phyloP scores from a whole-genome alignment of 1,140 invertebrate species.

The Calycopis cecrops region DNA sequence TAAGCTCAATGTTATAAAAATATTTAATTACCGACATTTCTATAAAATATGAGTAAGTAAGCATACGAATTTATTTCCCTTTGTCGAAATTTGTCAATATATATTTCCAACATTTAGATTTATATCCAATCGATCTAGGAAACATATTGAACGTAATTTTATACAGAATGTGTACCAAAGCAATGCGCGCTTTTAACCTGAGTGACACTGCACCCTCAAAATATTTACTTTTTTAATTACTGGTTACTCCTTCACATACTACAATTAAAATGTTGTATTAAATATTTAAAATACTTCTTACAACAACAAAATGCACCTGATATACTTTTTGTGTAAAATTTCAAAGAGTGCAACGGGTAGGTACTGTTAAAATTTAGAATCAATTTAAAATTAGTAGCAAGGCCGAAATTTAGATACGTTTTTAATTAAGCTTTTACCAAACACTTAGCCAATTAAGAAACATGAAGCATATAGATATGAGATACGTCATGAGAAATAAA shows the following conservation, averaged over 20 bases:
- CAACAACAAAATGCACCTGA: slow-evolving; percentile 59
- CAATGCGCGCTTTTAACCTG: no score
- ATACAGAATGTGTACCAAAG: no score
- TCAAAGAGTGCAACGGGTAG: slow-evolving; percentile 49
- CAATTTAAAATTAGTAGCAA: slow-evolving; percentile 21
- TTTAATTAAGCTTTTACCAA: slow-evolving; percentile 14
- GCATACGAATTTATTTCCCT: no score
- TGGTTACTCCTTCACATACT: slow-evolving; percentile 33
- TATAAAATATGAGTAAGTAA: no score
- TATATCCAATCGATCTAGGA: no score
- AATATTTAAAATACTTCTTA: slow-evolving; percentile 37
- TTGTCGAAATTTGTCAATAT: no score
- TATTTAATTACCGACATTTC: no score
- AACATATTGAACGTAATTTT: no score
- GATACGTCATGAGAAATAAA: slow-evolving; percentile 4
- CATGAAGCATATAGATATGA: slow-evolving; percentile 16
- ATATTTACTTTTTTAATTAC: background rate
- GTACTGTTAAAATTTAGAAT: slow-evolving; percentile 29
- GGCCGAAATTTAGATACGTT: slow-evolving; percentile 8
- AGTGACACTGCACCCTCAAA: background rate
- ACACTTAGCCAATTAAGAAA: slow-evolving; percentile 22
- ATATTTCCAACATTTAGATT: no score
- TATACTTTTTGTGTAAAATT: slow-evolving; percentile 43
- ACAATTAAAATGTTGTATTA: slow-evolving; percentile 47
- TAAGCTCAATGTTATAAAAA: no score